Conservation (phyloP, 2,888 invertebrate genomes). For the Agelastica alni region DNA sequence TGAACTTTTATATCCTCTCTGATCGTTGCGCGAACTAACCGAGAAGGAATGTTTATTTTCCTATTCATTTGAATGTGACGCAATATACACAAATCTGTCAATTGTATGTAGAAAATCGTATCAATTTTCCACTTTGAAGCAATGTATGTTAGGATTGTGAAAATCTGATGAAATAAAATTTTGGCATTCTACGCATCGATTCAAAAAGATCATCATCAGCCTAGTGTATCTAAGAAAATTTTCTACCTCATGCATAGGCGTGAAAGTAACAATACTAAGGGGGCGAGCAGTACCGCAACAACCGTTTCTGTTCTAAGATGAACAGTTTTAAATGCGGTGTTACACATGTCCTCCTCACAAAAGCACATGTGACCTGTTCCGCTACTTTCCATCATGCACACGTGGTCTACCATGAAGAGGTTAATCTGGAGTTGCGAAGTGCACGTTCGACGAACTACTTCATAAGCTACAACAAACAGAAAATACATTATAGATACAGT, state of each 20-base stretch:
- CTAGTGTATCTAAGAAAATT: constrained; percentile 26
- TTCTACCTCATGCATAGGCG: constrained; percentile 47
- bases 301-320: constrained; percentile 18
- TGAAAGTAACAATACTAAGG: constrained; percentile 45
- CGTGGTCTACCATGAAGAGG: constrained; percentile 97
- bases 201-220: constrained; percentile 14
- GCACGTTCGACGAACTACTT: constrained; percentile 89
- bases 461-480: constrained; percentile 70
- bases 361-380: constrained; percentile 98
- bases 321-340: constrained; percentile 57
- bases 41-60: too few relatives aligned
- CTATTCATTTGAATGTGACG: too few relatives aligned
- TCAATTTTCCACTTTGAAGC: constrained; percentile 11
- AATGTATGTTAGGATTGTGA: constrained; percentile 4
- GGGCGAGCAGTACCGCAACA: constrained; percentile 21
- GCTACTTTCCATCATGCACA: constrained; percentile 98
- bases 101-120: too few relatives aligned
- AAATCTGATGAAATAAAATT: constrained; percentile 8
- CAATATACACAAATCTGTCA: too few relatives aligned
- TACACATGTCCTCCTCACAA: constrained; percentile 97
- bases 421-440: constrained; percentile 93
- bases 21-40: too few relatives aligned
- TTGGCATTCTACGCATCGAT: constrained; percentile 13
- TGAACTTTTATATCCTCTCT: too few relatives aligned
- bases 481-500: too few relatives aligned